Evolutionary conservation across 2,797 vertebrate species (phyloP).

Genomic region (Eutrigla gurnardus): DNA sequence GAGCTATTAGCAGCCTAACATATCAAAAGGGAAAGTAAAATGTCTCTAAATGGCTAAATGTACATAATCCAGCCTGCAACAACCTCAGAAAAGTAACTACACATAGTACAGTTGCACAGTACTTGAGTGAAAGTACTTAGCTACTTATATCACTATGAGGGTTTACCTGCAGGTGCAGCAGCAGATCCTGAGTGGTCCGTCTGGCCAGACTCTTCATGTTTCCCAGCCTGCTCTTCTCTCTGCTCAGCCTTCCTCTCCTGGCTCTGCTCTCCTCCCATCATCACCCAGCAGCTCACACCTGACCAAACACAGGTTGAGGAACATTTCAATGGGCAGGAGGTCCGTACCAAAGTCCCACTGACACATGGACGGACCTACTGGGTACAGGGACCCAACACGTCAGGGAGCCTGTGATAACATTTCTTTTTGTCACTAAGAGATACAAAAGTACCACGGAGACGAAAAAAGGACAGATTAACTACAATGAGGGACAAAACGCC

Average conservation of each 20-base stretch:
- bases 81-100: background rate
- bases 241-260: conserved; percentile 34
- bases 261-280: conserved; percentile 77
- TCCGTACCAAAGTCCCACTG: background rate
- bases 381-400: no score
- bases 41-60: background rate
- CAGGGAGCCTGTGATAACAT: no score
- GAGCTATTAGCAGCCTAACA: background rate
- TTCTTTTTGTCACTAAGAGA: no score
- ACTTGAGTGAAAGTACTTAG: background rate
- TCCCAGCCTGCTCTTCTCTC: background rate
- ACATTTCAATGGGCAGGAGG: background rate
- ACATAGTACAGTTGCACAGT: accelerated
- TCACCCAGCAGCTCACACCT: conserved; percentile 43
- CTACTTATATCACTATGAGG: background rate
- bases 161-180: conserved; percentile 43
- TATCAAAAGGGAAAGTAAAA: background rate
- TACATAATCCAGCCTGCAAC: no score
- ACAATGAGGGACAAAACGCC: no score
- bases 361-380: no score
- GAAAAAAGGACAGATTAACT: no score
- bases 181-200: background rate
- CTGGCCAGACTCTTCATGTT: background rate
- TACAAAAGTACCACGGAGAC: no score
- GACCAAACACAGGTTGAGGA: background rate